Evolutionary conservation across 2,888 invertebrate genomes (phyloP).

Genomic region (Micropterix aruncella): DNA sequence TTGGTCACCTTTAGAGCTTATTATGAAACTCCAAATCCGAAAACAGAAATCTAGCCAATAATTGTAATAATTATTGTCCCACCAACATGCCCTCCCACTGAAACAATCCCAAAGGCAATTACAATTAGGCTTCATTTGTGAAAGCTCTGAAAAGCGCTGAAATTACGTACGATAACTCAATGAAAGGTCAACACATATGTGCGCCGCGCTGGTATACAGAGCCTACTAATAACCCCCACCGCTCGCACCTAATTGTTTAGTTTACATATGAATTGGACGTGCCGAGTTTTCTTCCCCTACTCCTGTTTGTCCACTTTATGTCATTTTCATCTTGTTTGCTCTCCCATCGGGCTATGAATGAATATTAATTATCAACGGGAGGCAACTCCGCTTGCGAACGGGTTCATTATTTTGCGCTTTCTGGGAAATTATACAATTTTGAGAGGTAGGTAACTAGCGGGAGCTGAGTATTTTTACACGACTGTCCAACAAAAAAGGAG

Average conservation of each 20-base stretch:
- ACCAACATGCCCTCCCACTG: no score
- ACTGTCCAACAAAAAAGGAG: no score
- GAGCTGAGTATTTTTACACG: no score
- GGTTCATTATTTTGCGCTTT: no score
- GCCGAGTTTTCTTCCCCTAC: neutral
- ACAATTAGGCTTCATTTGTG: neutral
- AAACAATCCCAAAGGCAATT: no score
- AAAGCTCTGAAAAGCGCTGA: neutral
- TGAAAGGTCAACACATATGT: neutral
- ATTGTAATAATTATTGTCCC: no score
- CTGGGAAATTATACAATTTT: no score
- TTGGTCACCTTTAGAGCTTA: no score
- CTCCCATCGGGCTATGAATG: neutral
- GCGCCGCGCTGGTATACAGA: neutral
- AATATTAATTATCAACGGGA: neutral
- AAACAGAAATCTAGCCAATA: no score
- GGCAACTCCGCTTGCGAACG: neutral
- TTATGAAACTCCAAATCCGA: no score
- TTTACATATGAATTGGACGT: neutral
- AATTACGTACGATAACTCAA: neutral
- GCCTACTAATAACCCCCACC: neutral
- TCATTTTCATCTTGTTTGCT: neutral
- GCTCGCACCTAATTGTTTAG: neutral
- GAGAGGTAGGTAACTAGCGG: no score
- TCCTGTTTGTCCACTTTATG: neutral